phyloP scores from a whole-genome alignment of 2,888 invertebrate species.

The Monoplex corrugatus region DNA sequence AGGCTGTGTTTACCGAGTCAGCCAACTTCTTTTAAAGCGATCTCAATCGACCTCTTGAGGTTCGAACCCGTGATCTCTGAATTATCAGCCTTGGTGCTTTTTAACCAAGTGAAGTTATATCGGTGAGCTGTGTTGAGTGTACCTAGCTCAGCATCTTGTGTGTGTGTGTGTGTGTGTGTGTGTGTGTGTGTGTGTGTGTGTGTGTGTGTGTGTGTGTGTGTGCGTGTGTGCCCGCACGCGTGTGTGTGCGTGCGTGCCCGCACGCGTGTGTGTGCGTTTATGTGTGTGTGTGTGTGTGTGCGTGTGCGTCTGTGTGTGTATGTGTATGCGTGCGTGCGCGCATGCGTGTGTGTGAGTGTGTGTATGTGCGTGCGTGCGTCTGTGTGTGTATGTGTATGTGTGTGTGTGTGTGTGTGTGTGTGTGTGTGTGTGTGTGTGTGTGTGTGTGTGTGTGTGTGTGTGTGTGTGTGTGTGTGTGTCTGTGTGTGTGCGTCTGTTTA shows the following conservation, averaged over 20 bases:
- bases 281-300: background rate
- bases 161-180: background rate
- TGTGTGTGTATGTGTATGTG: too few species aligned
- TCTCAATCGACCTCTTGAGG: background rate
- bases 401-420: too few species aligned
- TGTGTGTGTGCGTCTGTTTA: too few species aligned
- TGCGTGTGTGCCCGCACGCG: background rate
- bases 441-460: too few species aligned
- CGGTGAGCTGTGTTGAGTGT: too few species aligned
- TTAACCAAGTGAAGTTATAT: too few species aligned
- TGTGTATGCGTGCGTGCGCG: background rate
- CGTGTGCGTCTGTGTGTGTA: background rate
- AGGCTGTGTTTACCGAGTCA: background rate
- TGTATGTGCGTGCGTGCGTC: too few species aligned
- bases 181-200: constrained; percentile 9
- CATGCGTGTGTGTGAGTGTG: background rate
- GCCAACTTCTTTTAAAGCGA: background rate
- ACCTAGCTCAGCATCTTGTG: too few species aligned
- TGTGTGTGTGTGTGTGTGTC: too few species aligned
- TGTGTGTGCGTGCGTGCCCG: background rate
- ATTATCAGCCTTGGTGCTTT: background rate
- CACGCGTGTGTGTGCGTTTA: background rate
- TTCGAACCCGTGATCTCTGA: background rate
- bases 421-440: too few species aligned
- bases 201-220: constrained; percentile 15